phyloP scores from a whole-genome alignment of 2,888 invertebrate species.

The Tupiocoris notatus region DNA sequence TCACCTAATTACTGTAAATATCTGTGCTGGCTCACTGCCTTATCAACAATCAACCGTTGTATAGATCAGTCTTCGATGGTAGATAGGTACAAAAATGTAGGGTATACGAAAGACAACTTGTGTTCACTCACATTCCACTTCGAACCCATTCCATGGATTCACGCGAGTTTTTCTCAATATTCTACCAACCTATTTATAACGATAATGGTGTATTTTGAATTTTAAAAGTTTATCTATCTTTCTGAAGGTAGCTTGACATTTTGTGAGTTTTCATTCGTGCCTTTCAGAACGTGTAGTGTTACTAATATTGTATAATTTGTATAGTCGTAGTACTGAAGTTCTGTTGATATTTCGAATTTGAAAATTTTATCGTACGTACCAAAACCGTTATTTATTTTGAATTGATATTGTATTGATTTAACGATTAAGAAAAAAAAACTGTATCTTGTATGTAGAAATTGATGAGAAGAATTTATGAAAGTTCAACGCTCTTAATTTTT shows the following conservation, averaged over 20 bases:
- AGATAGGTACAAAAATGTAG: background rate
- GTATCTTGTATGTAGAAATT: background rate
- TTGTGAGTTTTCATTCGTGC: slow-evolving; percentile 38
- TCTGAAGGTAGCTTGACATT: slow-evolving; percentile 14
- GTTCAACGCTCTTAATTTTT: background rate
- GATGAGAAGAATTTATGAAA: background rate
- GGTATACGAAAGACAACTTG: slow-evolving; percentile 11
- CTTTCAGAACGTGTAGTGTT: slow-evolving; percentile 22
- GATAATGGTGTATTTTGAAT: background rate
- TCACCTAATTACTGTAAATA: background rate
- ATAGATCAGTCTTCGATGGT: background rate
- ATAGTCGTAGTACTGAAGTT: slow-evolving; percentile 22
- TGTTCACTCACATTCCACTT: slow-evolving; percentile 37
- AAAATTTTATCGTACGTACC: slow-evolving; percentile 7
- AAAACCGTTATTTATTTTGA: slow-evolving; percentile 28
- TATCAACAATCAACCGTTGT: background rate
- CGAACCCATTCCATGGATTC: slow-evolving; percentile 25
- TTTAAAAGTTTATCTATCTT: slow-evolving; percentile 6
- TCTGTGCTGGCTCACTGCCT: background rate
- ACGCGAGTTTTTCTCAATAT: background rate
- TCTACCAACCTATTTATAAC: background rate
- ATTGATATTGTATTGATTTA: slow-evolving; percentile 11
- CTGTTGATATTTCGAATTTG: slow-evolving; percentile 24
- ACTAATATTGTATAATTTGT: slow-evolving; percentile 3
- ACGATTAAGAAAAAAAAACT: too few relatives aligned